Evolutionary conservation across 2,113 vertebrate species (phyloP), one percentile per base, ranked within the genome.

Genomic region (Melanerpes aurifrons): DNA sequence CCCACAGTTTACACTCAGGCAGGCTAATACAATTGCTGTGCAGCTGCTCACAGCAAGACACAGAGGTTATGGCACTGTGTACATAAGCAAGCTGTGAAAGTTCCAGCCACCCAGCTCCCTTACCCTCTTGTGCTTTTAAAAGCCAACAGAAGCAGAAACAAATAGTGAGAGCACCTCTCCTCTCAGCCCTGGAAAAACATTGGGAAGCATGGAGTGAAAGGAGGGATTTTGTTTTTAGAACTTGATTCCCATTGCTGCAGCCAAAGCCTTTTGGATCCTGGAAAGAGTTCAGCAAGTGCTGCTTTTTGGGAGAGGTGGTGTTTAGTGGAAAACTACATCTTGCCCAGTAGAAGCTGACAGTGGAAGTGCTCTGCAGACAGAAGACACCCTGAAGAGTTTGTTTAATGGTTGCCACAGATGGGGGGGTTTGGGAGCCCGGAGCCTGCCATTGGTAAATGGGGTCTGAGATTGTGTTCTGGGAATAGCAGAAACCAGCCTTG

Each of bases 61-160:
- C 94, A 96, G 94, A 96, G 96, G 97, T 97, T 95, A 96, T 53
- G 93, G 93, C 95, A 75, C 94, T 93, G 91, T 96, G 95, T 97
- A 96, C 95, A 96, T 90, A 95, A 96, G 95, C 96, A 96, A 97
- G 97, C 96, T 97, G 97, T 96, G 96, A 97, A 97, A 95, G 96
- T 96, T 94, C 95, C 93, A 95, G 94, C 92, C 93, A 82, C 90
- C 93, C 96, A 86, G 83, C 94, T 92, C 94, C 94, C 94, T 96
- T 94, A 95, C 87, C 92, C 87, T 94, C 93, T 90, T 58, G 61
- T 77, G 89, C 90, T 97, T 96, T 96, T 96, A 96, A 95, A 97
- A 97, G 96, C 94, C 96, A 97, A 97, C 96, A 96, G 96, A 96
- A 97, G 96, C 96, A 95, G 96, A 96, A 96, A 97, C 96, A 96